Conservation (phyloP, 2,797 vertebrate species). For the Xyrichtys novacula region DNA sequence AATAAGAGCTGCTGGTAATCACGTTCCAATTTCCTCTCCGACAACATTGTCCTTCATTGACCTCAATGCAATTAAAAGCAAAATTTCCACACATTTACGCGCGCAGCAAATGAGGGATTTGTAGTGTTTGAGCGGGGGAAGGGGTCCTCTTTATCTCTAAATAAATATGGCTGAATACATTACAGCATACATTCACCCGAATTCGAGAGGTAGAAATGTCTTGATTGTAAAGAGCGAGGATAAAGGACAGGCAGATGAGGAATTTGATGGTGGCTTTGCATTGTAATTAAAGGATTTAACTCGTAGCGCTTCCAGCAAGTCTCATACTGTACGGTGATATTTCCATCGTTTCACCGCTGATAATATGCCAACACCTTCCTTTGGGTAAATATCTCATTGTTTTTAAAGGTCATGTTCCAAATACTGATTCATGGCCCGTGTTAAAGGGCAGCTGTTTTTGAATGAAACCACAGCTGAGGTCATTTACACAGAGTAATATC, state of each 20-base stretch:
- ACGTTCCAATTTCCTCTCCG: constrained; percentile 29
- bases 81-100: constrained; percentile 12
- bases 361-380: constrained; percentile 70
- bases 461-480: constrained; percentile 58
- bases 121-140: constrained; percentile 6
- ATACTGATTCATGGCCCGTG: constrained; percentile 64
- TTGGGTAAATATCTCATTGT: constrained; percentile 77
- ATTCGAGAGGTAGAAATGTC: background rate
- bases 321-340: constrained; percentile 52
- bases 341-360: constrained; percentile 50
- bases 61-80: constrained; percentile 36
- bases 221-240: constrained; percentile 16
- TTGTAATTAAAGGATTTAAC: constrained; percentile 51
- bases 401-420: constrained; percentile 77
- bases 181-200: constrained; percentile 19
- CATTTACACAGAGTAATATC: constrained; percentile 62
- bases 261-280: constrained; percentile 41
- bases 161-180: constrained; percentile 46
- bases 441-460: constrained; percentile 70
- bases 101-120: background rate
- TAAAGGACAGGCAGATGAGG: constrained; percentile 18
- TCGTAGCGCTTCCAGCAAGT: constrained; percentile 38
- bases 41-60: constrained; percentile 42
- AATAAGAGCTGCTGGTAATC: constrained; percentile 48
- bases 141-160: constrained; percentile 2